These are phyloP conservation scores for Holacanthus passer DNA, from an alignment of 2,113 vertebrate species.

Conservation along the genomic window DNA sequence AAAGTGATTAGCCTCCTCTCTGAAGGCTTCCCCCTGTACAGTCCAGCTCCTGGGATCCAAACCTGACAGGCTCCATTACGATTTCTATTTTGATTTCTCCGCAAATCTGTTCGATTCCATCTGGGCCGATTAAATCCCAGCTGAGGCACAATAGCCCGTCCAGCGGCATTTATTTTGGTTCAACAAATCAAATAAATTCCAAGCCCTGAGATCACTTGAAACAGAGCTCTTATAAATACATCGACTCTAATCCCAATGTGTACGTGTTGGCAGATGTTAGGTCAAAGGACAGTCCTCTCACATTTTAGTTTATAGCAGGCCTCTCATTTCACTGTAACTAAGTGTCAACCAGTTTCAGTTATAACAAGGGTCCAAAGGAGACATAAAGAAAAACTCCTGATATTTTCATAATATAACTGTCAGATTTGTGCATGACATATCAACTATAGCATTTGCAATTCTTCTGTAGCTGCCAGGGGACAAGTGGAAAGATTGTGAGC, in stretches of 20 bases:
- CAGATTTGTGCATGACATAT: slow-evolving; percentile 13
- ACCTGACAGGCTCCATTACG: slow-evolving; percentile 77
- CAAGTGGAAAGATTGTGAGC: no score
- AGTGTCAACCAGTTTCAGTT: slow-evolving; percentile 29
- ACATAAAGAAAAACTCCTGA: slow-evolving; percentile 9
- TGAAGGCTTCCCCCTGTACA: slow-evolving; percentile 58
- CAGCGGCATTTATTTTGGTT: slow-evolving; percentile 74
- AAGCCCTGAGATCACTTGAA: slow-evolving; percentile 73
- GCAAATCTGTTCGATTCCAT: slow-evolving; percentile 73
- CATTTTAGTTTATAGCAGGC: slow-evolving; percentile 37
- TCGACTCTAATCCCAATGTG: slow-evolving; percentile 48
- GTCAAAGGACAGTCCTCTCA: slow-evolving; percentile 43
- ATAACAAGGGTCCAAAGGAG: slow-evolving; percentile 5
- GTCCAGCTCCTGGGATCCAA: slow-evolving; percentile 59
- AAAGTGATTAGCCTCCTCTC: slow-evolving; percentile 82
- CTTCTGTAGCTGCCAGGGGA: not conserved
- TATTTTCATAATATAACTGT: not conserved
- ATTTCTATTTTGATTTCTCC: slow-evolving; percentile 76
- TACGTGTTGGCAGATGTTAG: slow-evolving; percentile 56
- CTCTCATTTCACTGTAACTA: slow-evolving; percentile 28
- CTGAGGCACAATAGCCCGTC: slow-evolving; percentile 63
- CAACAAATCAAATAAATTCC: slow-evolving; percentile 73
- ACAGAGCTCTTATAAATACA: slow-evolving; percentile 65
- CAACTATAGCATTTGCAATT: not conserved
- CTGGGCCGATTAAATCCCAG: slow-evolving; percentile 70